These are phyloP conservation scores for Tetraodon nigroviridis DNA, from an alignment of 2,113 vertebrate genomes.

Conservation along the genomic window DNA sequence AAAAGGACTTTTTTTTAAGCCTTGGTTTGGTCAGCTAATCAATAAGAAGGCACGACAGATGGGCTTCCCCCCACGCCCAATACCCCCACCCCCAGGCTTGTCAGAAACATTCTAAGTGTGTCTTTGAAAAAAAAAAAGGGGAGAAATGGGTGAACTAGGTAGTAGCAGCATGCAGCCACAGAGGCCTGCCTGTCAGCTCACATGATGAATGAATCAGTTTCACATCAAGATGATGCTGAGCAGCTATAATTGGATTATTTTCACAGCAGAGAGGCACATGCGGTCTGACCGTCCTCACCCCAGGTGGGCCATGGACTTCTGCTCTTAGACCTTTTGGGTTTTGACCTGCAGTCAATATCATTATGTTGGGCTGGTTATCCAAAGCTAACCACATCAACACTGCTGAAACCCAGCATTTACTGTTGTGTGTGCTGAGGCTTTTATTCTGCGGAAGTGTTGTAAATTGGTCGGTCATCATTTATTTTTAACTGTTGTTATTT, in stretches of 20 bases:
- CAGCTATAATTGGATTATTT: conserved; percentile 75
- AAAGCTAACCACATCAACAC: conserved; percentile 32
- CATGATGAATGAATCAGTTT: conserved; percentile 74
- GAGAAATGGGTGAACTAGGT: conserved; percentile 9
- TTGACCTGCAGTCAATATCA: conserved; percentile 54
- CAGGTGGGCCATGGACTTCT: conserved; percentile 56
- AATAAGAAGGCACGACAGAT: conserved; percentile 34
- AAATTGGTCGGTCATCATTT: neutral
- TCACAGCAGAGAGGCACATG: conserved; percentile 62
- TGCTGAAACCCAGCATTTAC: conserved; percentile 1
- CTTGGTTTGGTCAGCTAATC: conserved; percentile 8
- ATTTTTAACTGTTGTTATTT: neutral
- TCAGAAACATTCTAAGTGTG: conserved; percentile 40
- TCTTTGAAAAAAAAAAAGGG: conserved; percentile 15
- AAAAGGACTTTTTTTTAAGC: conserved; percentile 5
- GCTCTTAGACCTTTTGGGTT: conserved; percentile 39
- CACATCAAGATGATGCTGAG: conserved; percentile 71
- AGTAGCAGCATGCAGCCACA: conserved; percentile 27
- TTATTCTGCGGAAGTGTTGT: neutral
- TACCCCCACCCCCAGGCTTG: conserved; percentile 20
- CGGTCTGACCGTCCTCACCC: conserved; percentile 55
- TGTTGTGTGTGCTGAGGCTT: neutral
- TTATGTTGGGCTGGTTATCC: conserved; percentile 43
- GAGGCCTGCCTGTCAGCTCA: conserved; percentile 57
- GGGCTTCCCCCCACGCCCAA: conserved; percentile 10